Evolutionary conservation across 2,888 invertebrate species (phyloP), one percentile per base, ranked within the genome.

Genomic region (Ormyrus nitidulus): DNA sequence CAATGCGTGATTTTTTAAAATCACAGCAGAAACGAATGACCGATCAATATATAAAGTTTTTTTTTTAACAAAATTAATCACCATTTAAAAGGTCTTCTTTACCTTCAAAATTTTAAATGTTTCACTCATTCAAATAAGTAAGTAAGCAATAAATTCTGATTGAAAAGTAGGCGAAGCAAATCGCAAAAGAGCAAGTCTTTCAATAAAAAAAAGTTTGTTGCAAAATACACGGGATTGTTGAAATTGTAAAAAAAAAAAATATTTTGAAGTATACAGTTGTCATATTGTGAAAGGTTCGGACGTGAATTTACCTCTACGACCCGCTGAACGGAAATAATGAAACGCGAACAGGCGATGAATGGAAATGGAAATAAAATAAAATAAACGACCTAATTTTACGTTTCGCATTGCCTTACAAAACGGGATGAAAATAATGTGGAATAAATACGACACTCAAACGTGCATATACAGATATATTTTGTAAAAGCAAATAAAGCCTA

Each of bases 401-500:
- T 82, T 81, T 82, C 56, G 72, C 65, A 82, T 82, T 73, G 81
- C 80, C 81, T 80, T 79, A 79, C 34, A 69, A 72, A 53, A 48
- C 73, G 56, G 61, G 68, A 66, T 64, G 46, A 54, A 59, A 70
- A 62, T 58, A 74, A 54, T 70, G 71, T 66, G 46, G 54, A 59
- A 72, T 19, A 74, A 58, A 72, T 46, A 62, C 59, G 68, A 72
- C 46, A 65, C 71, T 59, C 59, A 71, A 59, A 62, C 58, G 59
- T 54, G 71, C 71, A 76, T 61, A 78, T 75, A 79, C 61, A 59
- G 44, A 79, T 77, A 79, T 81, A 82, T 82, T 79, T 82, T 80
- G 58, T 82, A 84, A 80, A 70, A 6, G 61, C 61, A 68, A 62
- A 77, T 72, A 61, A 61, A 69, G 80, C 66, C 66, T 76, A 76